phyloP scores from a whole-genome alignment of 2,797 vertebrate species.

The Xyrichtys novacula region DNA sequence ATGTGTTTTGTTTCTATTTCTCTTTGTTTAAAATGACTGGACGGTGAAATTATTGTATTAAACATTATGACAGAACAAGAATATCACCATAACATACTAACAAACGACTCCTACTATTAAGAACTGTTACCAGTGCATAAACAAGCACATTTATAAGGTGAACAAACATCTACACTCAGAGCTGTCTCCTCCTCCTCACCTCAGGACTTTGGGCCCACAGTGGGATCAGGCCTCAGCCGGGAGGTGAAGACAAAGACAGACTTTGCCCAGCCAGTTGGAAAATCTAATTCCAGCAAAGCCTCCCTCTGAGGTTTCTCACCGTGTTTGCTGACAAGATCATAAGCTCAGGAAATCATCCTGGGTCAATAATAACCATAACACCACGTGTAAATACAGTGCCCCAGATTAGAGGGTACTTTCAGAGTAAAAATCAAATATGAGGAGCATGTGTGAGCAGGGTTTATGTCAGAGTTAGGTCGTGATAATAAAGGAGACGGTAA shows the following conservation, averaged over 20 bases:
- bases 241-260: conserved; percentile 9
- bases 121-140: too few species aligned
- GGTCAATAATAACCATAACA: too few species aligned
- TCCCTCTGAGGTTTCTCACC: neutral
- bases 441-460: neutral
- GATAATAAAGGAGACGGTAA: too few species aligned
- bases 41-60: too few species aligned
- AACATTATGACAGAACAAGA: too few species aligned
- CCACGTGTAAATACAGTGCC: neutral
- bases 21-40: too few species aligned
- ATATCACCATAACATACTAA: too few species aligned
- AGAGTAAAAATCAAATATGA: neutral
- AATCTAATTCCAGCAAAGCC: neutral
- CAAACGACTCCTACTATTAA: too few species aligned
- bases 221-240: conserved; percentile 1
- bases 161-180: neutral
- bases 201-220: neutral
- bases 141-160: neutral
- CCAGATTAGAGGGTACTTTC: neutral
- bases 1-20: too few species aligned
- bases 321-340: neutral
- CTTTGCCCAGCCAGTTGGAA: neutral
- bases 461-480: too few species aligned
- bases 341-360: neutral
- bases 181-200: neutral